These are phyloP conservation scores for Brachyptera risi DNA, from an alignment of 2,888 invertebrate species.

Conservation along the genomic window DNA sequence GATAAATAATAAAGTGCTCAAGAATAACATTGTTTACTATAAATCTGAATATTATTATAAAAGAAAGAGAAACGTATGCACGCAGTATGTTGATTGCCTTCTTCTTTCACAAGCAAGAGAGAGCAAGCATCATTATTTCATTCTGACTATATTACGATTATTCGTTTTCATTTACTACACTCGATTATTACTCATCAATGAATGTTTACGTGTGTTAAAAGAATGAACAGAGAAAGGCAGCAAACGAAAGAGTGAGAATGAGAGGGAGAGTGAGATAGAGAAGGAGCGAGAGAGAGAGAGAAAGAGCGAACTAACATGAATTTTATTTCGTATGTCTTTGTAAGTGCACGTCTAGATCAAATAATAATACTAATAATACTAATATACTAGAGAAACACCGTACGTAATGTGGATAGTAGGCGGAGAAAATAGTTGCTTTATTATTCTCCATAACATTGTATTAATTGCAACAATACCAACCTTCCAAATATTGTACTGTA, in stretches of 20 bases:
- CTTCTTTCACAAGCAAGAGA: too few species aligned
- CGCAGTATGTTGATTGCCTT: too few species aligned
- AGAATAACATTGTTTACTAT: constrained; percentile 23
- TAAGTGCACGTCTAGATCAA: constrained; percentile 31
- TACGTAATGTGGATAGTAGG: constrained; percentile 24
- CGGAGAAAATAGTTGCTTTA: constrained; percentile 32
- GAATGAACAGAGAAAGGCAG: too few species aligned
- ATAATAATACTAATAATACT: constrained; percentile 26
- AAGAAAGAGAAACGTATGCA: constrained; percentile 26
- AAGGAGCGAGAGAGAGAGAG: neutral
- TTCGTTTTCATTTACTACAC: constrained; percentile 21
- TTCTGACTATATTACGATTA: neutral
- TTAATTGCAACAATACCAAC: constrained; percentile 26
- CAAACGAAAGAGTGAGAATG: constrained; percentile 27
- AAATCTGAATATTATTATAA: constrained; percentile 27
- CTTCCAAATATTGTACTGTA: constrained; percentile 25
- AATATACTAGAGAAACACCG: too few species aligned
- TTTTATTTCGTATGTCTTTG: constrained; percentile 33
- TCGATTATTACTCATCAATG: constrained; percentile 25
- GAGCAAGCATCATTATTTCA: too few species aligned
- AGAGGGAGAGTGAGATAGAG: neutral
- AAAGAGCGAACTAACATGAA: constrained; percentile 6
- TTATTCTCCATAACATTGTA: constrained; percentile 25
- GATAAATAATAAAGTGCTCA: constrained; percentile 26
- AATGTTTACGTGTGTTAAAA: constrained; percentile 32